Conservation (phyloP, 2,113 vertebrate genomes). For the Microtus oregoni region DNA sequence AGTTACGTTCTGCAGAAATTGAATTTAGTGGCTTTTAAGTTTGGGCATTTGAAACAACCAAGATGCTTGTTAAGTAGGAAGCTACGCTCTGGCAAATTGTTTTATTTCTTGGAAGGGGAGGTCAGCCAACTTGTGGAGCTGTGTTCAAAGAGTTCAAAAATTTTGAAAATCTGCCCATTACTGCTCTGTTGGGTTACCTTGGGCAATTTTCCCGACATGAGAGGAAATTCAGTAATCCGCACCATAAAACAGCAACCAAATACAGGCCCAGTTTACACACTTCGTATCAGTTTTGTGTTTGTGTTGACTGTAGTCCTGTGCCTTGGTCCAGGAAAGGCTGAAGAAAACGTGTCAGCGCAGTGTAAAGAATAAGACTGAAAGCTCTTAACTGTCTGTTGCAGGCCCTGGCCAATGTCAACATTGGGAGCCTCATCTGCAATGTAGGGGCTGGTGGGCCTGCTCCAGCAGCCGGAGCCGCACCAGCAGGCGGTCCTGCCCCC, state of each 20-base stretch:
- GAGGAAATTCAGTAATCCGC: no score
- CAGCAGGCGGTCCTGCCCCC: conserved; percentile 83
- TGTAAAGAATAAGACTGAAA: background rate
- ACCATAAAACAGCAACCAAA: background rate
- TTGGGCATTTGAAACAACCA: no score
- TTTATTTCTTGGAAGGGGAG: background rate
- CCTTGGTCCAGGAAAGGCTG: no score
- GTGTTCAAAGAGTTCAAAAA: background rate
- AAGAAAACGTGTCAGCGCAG: no score
- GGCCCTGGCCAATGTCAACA: conserved; percentile 94
- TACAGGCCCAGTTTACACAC: background rate
- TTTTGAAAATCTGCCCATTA: background rate
- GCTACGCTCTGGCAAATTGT: background rate
- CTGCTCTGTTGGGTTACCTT: background rate
- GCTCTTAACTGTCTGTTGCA: conserved; percentile 71
- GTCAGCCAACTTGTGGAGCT: no score
- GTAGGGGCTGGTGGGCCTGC: conserved; percentile 94
- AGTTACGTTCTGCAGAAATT: background rate
- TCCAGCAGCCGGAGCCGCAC: conserved; percentile 86
- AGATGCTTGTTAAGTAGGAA: background rate
- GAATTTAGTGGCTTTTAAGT: background rate
- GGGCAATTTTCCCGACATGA: background rate
- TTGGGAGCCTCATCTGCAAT: conserved; percentile 96
- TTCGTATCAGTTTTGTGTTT: background rate
- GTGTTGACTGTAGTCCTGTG: background rate